Percentiles rank a stretch among this genome's conserved stretches.
phyloP scores from a whole-genome alignment of 2,888 invertebrate species.

The Odontomyia ornata region DNA sequence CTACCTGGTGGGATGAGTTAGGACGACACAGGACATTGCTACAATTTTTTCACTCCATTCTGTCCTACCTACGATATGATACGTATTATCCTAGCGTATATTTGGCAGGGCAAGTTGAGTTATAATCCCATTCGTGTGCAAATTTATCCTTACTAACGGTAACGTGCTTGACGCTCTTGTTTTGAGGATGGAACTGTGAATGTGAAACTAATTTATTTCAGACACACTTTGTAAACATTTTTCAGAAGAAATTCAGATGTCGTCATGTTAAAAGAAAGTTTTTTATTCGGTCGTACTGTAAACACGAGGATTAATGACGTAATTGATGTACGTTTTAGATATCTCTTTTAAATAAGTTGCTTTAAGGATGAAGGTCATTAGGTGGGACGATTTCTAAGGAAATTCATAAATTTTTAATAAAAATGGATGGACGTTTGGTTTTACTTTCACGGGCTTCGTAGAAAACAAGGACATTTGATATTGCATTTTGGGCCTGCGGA shows the following conservation, averaged over 20 bases:
- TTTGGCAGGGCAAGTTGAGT: not conserved
- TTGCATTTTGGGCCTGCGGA: no score
- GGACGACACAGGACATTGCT: not conserved
- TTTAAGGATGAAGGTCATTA: no score
- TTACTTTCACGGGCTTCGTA: no score
- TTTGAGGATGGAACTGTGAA: not conserved
- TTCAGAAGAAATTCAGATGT: slow-evolving; percentile 16
- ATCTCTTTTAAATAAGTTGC: no score
- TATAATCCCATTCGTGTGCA: slow-evolving; percentile 2
- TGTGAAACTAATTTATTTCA: slow-evolving; percentile 12
- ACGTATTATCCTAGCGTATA: slow-evolving; percentile 8
- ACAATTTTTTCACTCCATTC: not conserved
- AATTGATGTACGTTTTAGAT: no score
- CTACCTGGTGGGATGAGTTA: not conserved
- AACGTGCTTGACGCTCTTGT: not conserved
- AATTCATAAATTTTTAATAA: no score
- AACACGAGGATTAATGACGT: not conserved
- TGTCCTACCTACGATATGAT: slow-evolving; percentile 6
- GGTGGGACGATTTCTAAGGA: no score
- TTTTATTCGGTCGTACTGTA: not conserved
- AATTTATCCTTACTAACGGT: not conserved
- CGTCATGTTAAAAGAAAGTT: not conserved
- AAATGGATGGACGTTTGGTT: no score
- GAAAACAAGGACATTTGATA: no score
- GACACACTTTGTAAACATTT: not conserved